Conservation (phyloP, 2,888 invertebrate genomes). For the Himalopsyche tibetana region DNA sequence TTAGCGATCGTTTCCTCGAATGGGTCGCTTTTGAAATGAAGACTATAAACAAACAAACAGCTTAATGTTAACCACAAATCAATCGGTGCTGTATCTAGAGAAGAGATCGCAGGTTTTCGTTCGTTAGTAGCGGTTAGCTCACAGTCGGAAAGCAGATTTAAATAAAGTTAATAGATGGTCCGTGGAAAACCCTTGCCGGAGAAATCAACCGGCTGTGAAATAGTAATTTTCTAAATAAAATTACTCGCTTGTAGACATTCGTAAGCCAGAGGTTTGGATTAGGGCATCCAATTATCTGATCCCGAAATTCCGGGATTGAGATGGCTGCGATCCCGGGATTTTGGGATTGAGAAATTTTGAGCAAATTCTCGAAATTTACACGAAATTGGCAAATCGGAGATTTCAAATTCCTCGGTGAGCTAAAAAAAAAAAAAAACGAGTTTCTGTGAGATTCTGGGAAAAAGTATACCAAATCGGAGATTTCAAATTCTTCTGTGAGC, state of each 20-base stretch:
- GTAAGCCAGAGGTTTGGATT: too few species aligned
- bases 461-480: too few species aligned
- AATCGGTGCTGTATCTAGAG: constrained; percentile 60
- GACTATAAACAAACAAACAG: constrained; percentile 54
- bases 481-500: too few species aligned
- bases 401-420: too few species aligned
- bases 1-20: constrained; percentile 16
- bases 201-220: not conserved
- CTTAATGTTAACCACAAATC: constrained; percentile 63
- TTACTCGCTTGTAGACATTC: constrained; percentile 3
- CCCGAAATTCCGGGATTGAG: too few species aligned
- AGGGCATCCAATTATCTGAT: too few species aligned
- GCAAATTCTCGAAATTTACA: too few species aligned
- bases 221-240: constrained; percentile 46
- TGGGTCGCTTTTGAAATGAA: constrained; percentile 48
- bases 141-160: constrained; percentile 39
- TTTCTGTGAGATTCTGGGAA: too few species aligned
- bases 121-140: constrained; percentile 55
- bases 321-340: too few species aligned
- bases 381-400: too few species aligned
- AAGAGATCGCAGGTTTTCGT: constrained; percentile 58
- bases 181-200: constrained; percentile 20
- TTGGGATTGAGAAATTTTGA: too few species aligned
- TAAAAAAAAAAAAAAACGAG: too few species aligned
- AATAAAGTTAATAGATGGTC: constrained; percentile 47